phyloP scores from a whole-genome alignment of 2,888 invertebrate species.

The Amiota minor region DNA sequence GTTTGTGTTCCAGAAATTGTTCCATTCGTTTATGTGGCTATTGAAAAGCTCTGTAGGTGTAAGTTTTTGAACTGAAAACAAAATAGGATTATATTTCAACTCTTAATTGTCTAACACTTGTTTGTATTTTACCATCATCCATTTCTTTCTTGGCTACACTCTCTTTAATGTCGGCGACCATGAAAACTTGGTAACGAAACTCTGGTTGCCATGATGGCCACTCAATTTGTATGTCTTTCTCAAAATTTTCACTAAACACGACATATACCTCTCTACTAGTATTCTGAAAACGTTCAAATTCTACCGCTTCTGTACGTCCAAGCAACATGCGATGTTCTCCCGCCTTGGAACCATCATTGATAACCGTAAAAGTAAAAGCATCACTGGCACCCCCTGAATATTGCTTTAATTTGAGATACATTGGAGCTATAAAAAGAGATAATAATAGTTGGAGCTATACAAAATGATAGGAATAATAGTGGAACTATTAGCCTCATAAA shows the following conservation, averaged over 20 bases:
- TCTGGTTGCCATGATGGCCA: conserved; percentile 53
- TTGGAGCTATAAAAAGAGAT: conserved; percentile 46
- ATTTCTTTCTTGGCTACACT: conserved; percentile 74
- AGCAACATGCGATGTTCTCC: conserved; percentile 43
- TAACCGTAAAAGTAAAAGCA: conserved; percentile 53
- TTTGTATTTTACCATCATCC: conserved; percentile 58
- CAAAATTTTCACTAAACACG: conserved; percentile 58
- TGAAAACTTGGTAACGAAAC: conserved; percentile 74
- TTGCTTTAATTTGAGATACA: conserved; percentile 50
- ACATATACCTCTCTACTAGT: conserved; percentile 58
- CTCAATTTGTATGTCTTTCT: conserved; percentile 50
- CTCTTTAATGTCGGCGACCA: conserved; percentile 76
- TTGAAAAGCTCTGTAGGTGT: conserved; percentile 72
- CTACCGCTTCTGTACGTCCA: conserved; percentile 63
- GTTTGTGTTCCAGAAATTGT: conserved; percentile 72
- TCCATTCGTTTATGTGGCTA: conserved; percentile 75
- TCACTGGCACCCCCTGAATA: conserved; percentile 50
- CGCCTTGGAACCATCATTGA: conserved; percentile 45
- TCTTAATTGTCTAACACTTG: conserved; percentile 44
- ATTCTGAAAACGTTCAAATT: conserved; percentile 63
- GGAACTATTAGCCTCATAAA: conserved; percentile 71
- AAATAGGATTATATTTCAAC: conserved; percentile 36
- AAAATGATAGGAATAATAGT: conserved; percentile 71
- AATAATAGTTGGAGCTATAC: conserved; percentile 35
- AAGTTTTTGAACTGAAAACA: conserved; percentile 63